A percentile compares a stretch with the other conserved stretches of the same genome.
Conservation (phyloP, 2,888 invertebrate species). For the Exephanes ischioxanthus region DNA sequence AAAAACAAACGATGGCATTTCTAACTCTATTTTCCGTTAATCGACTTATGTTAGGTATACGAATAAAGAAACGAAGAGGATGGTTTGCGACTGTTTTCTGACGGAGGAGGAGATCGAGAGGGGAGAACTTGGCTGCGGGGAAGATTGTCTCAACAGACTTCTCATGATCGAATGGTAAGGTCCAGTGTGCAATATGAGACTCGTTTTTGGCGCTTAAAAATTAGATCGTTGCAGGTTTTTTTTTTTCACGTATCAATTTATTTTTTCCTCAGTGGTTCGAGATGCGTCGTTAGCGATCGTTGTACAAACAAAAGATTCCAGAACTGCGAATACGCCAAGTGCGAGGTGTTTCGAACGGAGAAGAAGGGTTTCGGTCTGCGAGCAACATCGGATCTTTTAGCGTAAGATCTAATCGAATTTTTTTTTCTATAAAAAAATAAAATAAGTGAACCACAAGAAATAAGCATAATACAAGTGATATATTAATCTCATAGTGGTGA, state of each 20-base stretch:
- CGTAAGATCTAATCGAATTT: conserved; percentile 86
- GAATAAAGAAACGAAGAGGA: conserved; percentile 96
- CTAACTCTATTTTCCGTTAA: background rate
- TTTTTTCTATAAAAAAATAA: background rate
- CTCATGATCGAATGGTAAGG: conserved; percentile 98
- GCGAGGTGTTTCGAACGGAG: conserved; percentile 95
- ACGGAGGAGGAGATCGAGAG: conserved; percentile 94
- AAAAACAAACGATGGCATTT: background rate
- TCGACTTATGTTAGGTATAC: conserved; percentile 86
- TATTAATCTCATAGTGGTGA: conserved; percentile 89
- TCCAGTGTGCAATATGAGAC: conserved; percentile 23
- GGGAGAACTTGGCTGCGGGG: conserved; percentile 96
- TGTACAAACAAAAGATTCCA: conserved; percentile 99
- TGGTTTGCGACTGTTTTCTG: conserved; percentile 98
- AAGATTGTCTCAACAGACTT: conserved; percentile 97
- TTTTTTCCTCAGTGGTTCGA: conserved; percentile 89
- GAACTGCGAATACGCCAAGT: conserved; percentile 92
- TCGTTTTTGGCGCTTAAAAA: background rate
- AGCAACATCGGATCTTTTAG: conserved; percentile 89
- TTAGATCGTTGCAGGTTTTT: background rate
- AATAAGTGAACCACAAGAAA: background rate
- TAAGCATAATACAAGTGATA: conserved; percentile 69
- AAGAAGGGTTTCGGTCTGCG: conserved; percentile 98
- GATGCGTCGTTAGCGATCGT: conserved; percentile 95
- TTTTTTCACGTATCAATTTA: conserved; percentile 78